A percentile compares a stretch with the other conserved stretches of the same genome.
Conservation (phyloP, 2,797 vertebrate species). For the Pangasius mekongensis region DNA sequence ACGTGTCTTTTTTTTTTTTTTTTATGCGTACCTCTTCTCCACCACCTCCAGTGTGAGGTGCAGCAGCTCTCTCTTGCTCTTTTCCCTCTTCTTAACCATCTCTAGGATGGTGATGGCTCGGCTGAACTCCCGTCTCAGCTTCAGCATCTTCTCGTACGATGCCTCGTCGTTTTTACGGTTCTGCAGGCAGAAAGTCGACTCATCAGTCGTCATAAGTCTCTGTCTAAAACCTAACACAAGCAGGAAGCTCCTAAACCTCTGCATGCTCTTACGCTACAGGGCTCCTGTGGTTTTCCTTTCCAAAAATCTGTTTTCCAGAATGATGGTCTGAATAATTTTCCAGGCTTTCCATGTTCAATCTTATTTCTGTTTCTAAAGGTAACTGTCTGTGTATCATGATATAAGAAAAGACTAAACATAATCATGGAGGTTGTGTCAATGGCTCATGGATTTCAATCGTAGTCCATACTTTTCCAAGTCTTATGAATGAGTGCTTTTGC, state of each 20-base stretch:
- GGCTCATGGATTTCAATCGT: neutral
- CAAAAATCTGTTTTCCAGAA: neutral
- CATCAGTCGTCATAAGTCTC: neutral
- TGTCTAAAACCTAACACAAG: neutral
- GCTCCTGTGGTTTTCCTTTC: neutral
- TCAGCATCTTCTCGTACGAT: slow-evolving; percentile 94
- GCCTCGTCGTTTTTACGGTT: slow-evolving; percentile 95
- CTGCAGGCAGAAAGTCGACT: slow-evolving; percentile 61
- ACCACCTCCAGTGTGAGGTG: slow-evolving; percentile 91
- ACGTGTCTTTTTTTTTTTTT: neutral
- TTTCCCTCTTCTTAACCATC: slow-evolving; percentile 94
- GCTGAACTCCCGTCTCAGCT: slow-evolving; percentile 90
- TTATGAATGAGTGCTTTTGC: too few species aligned
- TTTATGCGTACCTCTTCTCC: slow-evolving; percentile 83
- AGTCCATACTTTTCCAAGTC: neutral
- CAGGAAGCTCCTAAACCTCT: neutral
- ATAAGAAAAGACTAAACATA: neutral
- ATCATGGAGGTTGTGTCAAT: neutral
- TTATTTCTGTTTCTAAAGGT: neutral
- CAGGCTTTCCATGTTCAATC: neutral
- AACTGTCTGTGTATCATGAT: neutral
- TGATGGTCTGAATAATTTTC: neutral
- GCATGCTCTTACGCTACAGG: neutral
- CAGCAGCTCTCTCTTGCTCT: slow-evolving; percentile 89
- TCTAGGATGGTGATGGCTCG: slow-evolving; percentile 91